Evolutionary conservation across 1,140 invertebrate species (phyloP).

Genomic region (Vanessa atalanta): DNA sequence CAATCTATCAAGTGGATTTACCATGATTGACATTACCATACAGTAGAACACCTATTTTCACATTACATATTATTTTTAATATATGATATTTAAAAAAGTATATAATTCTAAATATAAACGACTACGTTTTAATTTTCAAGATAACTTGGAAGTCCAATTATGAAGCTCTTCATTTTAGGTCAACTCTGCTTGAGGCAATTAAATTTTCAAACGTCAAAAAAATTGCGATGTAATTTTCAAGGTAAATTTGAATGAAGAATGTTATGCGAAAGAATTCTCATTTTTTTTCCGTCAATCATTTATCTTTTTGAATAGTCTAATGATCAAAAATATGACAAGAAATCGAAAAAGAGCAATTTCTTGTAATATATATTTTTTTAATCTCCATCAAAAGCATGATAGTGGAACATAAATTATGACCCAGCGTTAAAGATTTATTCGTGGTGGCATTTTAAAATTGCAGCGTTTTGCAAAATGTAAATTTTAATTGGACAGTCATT

Average conservation of each 20-base stretch:
- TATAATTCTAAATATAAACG: neutral
- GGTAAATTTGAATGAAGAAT: neutral
- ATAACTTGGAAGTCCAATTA: neutral
- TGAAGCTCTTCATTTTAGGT: neutral
- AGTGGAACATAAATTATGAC: slow-evolving; percentile 26
- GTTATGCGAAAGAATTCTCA: no score
- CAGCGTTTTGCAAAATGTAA: slow-evolving; percentile 31
- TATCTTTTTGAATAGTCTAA: no score
- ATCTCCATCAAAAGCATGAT: neutral
- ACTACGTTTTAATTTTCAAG: neutral
- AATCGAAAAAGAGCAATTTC: neutral
- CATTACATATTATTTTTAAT: neutral
- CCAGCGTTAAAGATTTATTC: slow-evolving; percentile 27
- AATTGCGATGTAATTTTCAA: neutral
- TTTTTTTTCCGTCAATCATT: no score
- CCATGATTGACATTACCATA: no score
- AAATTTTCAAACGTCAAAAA: neutral
- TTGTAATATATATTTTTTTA: neutral
- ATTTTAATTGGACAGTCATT: slow-evolving; percentile 33
- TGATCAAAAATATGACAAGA: neutral
- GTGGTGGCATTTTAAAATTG: slow-evolving; percentile 24
- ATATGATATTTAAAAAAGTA: neutral
- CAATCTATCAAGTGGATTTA: no score
- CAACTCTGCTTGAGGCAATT: slow-evolving; percentile 2
- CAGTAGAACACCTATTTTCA: neutral